Evolutionary conservation across 2,113 vertebrate genomes (phyloP).

Genomic region (Etheostoma spectabile): DNA sequence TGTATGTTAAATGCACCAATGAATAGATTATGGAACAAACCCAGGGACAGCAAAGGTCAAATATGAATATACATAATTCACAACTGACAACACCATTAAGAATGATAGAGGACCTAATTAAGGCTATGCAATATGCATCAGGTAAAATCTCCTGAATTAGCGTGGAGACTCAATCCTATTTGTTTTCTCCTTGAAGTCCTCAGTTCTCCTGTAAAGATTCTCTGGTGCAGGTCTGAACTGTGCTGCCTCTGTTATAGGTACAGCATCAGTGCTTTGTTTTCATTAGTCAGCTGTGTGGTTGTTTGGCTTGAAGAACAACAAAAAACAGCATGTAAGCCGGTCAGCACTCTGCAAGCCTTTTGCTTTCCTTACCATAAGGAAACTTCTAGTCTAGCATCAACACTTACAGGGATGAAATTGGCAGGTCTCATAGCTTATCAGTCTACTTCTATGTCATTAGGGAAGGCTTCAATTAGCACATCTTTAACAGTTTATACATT

Average conservation of each 20-base stretch:
- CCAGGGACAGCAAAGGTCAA: conserved; percentile 55
- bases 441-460: no score
- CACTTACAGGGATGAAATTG: no score
- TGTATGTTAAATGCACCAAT: conserved; percentile 4
- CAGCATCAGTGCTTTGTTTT: conserved; percentile 7
- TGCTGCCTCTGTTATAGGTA: not conserved
- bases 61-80: conserved; percentile 58
- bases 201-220: not conserved
- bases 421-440: no score
- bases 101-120: conserved; percentile 54
- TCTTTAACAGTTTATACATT: no score
- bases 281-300: not conserved
- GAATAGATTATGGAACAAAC: conserved; percentile 29
- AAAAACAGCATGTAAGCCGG: not conserved
- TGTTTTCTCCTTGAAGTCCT: conserved; percentile 51
- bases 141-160: conserved; percentile 33
- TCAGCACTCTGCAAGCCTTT: not conserved
- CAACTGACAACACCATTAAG: conserved; percentile 37
- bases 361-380: not conserved
- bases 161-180: conserved; percentile 39
- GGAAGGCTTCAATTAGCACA: no score
- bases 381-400: not conserved
- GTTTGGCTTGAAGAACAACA: not conserved
- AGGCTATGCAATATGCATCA: conserved; percentile 59
- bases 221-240: conserved; percentile 16